These are phyloP conservation scores for Prolemur simus DNA, from an alignment of 2,113 vertebrate species.

Conservation along the genomic window DNA sequence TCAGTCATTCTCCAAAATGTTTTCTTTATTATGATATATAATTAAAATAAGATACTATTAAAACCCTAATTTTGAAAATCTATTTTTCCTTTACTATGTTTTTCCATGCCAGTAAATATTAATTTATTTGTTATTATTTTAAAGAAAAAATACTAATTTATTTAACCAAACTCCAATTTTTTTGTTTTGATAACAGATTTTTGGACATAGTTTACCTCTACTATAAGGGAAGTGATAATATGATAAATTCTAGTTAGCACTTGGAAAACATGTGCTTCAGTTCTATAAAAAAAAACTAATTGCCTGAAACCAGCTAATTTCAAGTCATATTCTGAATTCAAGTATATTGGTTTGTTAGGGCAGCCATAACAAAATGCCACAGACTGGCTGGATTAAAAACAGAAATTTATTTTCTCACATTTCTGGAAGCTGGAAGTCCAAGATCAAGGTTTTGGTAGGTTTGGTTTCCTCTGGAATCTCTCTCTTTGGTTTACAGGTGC, in stretches of 20 bases:
- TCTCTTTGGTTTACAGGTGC: no score
- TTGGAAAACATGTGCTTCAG: not conserved
- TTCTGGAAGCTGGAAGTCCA: no score
- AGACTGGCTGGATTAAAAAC: not conserved
- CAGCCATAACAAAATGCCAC: not conserved
- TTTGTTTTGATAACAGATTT: not conserved
- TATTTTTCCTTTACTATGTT: not conserved
- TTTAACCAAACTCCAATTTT: not conserved
- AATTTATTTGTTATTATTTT: not conserved
- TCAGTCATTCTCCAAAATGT: no score
- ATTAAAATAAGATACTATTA: not conserved
- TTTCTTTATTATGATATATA: not conserved
- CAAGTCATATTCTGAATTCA: not conserved
- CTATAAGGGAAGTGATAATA: not conserved
- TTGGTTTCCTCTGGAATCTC: no score
- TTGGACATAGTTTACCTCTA: not conserved
- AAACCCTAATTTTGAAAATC: not conserved
- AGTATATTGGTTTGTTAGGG: not conserved
- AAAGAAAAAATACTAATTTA: not conserved
- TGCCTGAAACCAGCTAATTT: not conserved
- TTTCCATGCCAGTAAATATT: not conserved
- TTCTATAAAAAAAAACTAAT: not conserved
- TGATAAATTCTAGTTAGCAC: not conserved
- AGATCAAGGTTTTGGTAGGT: no score
- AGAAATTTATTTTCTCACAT: no score